These are phyloP conservation scores for Cirrhinus molitorella DNA, from an alignment of 2,797 vertebrate genomes.

Conservation along the genomic window DNA sequence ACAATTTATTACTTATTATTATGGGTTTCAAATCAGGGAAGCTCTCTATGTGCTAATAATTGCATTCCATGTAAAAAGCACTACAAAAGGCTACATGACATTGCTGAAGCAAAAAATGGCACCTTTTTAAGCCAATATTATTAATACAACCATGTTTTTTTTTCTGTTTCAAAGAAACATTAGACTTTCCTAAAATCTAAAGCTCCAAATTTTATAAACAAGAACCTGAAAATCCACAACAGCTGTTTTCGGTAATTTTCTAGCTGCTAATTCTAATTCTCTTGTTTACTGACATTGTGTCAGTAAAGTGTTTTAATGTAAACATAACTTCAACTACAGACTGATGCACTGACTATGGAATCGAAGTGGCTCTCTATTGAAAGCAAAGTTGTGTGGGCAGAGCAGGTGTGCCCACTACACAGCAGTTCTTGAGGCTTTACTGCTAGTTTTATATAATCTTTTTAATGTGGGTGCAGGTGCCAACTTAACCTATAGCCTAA, in stretches of 20 bases:
- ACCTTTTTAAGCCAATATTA: background rate
- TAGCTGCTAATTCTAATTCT: background rate
- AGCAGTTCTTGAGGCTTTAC: slow-evolving; percentile 20
- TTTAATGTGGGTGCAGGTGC: slow-evolving; percentile 16
- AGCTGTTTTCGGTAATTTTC: background rate
- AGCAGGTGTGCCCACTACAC: slow-evolving; percentile 38
- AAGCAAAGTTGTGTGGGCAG: slow-evolving; percentile 41
- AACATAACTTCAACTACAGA: background rate
- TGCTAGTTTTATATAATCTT: slow-evolving; percentile 37
- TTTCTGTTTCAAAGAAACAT: background rate
- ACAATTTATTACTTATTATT: background rate
- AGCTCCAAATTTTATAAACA: background rate
- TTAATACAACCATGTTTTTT: background rate
- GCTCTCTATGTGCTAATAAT: background rate
- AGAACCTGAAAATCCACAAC: background rate
- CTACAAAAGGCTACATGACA: background rate
- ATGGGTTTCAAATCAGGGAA: background rate
- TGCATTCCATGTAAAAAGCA: background rate
- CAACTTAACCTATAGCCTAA: slow-evolving; percentile 23
- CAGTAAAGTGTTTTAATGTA: background rate
- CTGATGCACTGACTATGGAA: background rate
- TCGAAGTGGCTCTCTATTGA: slow-evolving; percentile 30
- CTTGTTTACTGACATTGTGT: background rate
- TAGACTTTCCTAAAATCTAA: background rate
- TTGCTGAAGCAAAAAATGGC: background rate